Evolutionary conservation across 2,888 invertebrate genomes (phyloP).

Genomic region (Trilocha varians): DNA sequence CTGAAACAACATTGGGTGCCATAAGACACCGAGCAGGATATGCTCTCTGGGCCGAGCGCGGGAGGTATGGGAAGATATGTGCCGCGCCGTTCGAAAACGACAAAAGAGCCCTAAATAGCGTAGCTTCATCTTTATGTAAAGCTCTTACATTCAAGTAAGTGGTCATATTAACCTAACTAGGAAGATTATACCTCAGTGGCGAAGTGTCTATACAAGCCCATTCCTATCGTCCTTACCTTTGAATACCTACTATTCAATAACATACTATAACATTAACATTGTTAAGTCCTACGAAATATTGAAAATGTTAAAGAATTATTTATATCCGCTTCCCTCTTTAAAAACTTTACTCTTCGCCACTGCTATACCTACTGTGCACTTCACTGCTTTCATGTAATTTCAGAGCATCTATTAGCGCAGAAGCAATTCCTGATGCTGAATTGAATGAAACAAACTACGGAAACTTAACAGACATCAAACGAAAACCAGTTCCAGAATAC

Average conservation of each 20-base stretch:
- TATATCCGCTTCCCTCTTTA: too few species aligned
- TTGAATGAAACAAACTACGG: slow-evolving; percentile 69
- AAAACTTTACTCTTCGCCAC: too few species aligned
- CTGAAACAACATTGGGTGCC: slow-evolving; percentile 79
- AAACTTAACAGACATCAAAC: slow-evolving; percentile 57
- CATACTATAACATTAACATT: too few species aligned
- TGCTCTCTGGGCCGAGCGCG: slow-evolving; percentile 89
- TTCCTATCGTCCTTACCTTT: too few species aligned
- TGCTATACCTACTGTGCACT: too few species aligned
- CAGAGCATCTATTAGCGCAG: slow-evolving; percentile 81
- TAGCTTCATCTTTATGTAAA: slow-evolving; percentile 84
- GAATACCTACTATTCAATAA: too few species aligned
- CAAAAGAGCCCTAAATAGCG: slow-evolving; percentile 76
- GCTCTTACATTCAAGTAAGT: slow-evolving; percentile 82
- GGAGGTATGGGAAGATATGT: slow-evolving; percentile 85
- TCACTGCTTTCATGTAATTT: too few species aligned
- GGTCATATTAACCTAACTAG: too few species aligned
- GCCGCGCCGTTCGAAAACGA: slow-evolving; percentile 82
- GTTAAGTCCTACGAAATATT: too few species aligned
- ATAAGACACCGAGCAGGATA: slow-evolving; percentile 84
- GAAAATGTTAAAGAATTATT: too few species aligned
- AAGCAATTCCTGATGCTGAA: slow-evolving; percentile 76
- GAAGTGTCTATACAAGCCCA: too few species aligned
- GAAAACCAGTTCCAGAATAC: slow-evolving; percentile 63
- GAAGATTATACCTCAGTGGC: too few species aligned